Evolutionary conservation across 2,113 vertebrate genomes (phyloP), one percentile per base, ranked within the genome.

Genomic region (Nothobranchius kuhntae): DNA sequence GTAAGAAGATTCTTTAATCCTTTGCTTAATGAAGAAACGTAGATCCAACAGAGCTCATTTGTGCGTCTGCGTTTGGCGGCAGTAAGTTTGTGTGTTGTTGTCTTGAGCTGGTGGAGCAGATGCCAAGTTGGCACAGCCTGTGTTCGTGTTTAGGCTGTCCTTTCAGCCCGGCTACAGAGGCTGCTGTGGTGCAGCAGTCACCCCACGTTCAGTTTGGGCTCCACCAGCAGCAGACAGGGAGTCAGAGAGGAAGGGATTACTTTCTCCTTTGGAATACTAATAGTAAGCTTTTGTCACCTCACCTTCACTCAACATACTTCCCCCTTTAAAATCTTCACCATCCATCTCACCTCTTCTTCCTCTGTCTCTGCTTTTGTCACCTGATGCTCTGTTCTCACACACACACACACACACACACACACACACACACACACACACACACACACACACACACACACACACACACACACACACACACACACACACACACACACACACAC

Each of bases 241-340:
- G 30, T 38, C 68, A 57, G 78, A 59, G 69, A 76, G 77, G 83
- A 70, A 62, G 76, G 82, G 81, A 84, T 82, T 82, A 81, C 73
- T 74, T 63, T 71, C 61, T 79, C 64, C 78, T 74, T 72, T 68
- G 74, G 89, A 93, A 92, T 92, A 91, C 89, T 79, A 86, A 91
- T 91, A 76, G 81, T 51, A 1, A 11, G 24, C 82, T 75, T 92
- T 90, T 89, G 85, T 88, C 72, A 73, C 53, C 12, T 61, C 71
- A 74, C 78, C 60, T 81, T 80, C 57, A 9, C 75, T 70, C 70
- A 46, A 35, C 64, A 45, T 46, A 55, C 30, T 61, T 57, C 56
- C 14, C 69, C 46, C 75, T 63, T 44, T 54, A 70, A 58, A 47
- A 3, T 46, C 73, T 21, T 56, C 82, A 13, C 57, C 73, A 52